Conservation (phyloP, 2,797 vertebrate genomes). For the Poeciliopsis gracilis region DNA sequence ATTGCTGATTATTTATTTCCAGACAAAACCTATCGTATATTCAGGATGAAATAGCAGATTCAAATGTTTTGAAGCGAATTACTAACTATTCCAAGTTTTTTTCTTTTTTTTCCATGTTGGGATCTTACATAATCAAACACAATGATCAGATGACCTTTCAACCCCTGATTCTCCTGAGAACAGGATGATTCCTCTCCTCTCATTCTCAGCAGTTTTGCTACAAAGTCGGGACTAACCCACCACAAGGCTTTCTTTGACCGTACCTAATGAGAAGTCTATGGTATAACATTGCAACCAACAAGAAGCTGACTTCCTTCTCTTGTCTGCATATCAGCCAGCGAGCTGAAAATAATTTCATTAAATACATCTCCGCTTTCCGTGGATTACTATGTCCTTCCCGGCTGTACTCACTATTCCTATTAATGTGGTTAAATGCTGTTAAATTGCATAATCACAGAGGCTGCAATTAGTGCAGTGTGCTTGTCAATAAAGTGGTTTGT, state of each 20-base stretch:
- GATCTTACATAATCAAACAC: not conserved
- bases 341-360: constrained; percentile 74
- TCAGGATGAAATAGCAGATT: not conserved
- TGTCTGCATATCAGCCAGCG: constrained; percentile 45
- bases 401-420: constrained; percentile 53
- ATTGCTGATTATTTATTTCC: not conserved
- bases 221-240: constrained; percentile 40
- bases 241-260: constrained; percentile 76
- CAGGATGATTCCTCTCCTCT: constrained; percentile 58
- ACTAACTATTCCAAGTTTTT: not conserved
- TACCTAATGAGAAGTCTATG: constrained; percentile 71
- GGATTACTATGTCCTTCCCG: constrained; percentile 42
- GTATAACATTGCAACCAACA: constrained; percentile 45
- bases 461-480: constrained; percentile 65
- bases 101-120: constrained; percentile 3
- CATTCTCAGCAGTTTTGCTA: constrained; percentile 44
- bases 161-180: constrained; percentile 57
- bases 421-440: constrained; percentile 79
- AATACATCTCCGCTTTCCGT: constrained; percentile 58
- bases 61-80: not conserved
- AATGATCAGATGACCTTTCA: constrained; percentile 52
- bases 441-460: constrained; percentile 71
- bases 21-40: not conserved
- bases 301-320: constrained; percentile 51
- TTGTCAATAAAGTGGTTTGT: constrained; percentile 66